Conservation (phyloP, 2,113 vertebrate genomes). For the Perccottus glenii region DNA sequence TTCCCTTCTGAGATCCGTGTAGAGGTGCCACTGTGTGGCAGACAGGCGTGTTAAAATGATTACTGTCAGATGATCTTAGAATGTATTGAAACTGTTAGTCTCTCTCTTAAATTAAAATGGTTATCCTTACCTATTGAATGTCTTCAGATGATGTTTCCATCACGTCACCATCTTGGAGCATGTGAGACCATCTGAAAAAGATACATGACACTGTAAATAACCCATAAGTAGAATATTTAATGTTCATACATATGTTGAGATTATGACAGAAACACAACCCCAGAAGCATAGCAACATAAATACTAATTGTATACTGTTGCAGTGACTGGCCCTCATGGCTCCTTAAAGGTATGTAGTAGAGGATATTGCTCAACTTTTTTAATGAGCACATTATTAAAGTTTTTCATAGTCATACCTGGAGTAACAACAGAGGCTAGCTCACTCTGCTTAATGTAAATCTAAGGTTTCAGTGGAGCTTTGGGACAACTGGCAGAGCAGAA, state of each 20-base stretch:
- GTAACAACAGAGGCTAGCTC: conserved; percentile 29
- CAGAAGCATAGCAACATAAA: neutral
- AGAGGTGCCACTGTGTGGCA: no score
- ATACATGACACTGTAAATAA: conserved; percentile 40
- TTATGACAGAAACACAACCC: neutral
- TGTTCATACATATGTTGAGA: conserved; percentile 3
- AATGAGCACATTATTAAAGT: conserved; percentile 26
- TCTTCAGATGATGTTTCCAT: conserved; percentile 47
- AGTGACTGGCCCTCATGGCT: neutral
- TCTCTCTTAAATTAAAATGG: neutral
- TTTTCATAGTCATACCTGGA: conserved; percentile 27
- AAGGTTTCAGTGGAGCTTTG: conserved; percentile 35
- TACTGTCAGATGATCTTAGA: no score
- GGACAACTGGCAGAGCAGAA: conserved; percentile 36
- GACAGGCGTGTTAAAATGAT: no score
- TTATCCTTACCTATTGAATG: conserved; percentile 58
- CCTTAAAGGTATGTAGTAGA: neutral
- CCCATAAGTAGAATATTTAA: neutral
- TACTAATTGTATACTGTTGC: neutral
- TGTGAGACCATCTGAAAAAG: conserved; percentile 59
- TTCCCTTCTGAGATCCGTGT: no score
- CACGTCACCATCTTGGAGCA: conserved; percentile 22
- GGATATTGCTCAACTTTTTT: conserved; percentile 18
- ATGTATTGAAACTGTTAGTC: no score
- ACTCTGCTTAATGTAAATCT: conserved; percentile 41